Conservation (phyloP, 2,797 vertebrate genomes). For the Lagorchestes hirsutus region DNA sequence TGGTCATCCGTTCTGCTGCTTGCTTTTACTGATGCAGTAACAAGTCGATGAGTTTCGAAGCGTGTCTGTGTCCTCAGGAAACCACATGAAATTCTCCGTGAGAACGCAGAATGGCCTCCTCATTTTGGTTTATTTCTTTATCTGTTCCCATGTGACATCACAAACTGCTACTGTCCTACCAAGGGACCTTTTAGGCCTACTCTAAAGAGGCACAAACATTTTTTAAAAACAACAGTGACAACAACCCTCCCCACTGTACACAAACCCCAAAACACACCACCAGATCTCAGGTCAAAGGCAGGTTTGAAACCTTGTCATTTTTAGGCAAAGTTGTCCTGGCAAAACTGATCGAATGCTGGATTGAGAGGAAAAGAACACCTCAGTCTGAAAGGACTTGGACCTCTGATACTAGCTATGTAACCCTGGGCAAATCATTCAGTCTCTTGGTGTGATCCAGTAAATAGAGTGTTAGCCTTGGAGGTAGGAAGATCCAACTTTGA, state of each 20-base stretch:
- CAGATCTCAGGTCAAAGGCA: background rate
- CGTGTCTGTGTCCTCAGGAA: slow-evolving; percentile 64
- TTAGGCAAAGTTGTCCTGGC: background rate
- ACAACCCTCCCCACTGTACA: background rate
- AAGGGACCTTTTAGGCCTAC: background rate
- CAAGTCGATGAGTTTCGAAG: slow-evolving; percentile 65
- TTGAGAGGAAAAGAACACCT: background rate
- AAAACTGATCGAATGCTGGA: background rate
- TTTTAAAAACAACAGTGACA: background rate
- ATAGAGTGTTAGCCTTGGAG: background rate
- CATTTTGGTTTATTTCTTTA: slow-evolving; percentile 76
- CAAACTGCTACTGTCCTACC: background rate
- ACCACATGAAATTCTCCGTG: slow-evolving; percentile 71
- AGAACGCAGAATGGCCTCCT: slow-evolving; percentile 67
- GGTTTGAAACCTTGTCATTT: background rate
- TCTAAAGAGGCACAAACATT: background rate
- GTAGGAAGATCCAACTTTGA: background rate
- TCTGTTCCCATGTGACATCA: slow-evolving; percentile 50
- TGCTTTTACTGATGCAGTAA: slow-evolving; percentile 61
- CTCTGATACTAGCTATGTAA: background rate
- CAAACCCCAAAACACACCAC: background rate
- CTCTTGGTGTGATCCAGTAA: background rate
- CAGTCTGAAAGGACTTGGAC: background rate
- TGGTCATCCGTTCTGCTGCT: slow-evolving; percentile 42
- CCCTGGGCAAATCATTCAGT: background rate